Base-by-base conservation (phyloP, 2,797 vertebrate species). In the Sarcophilus harrisii region DNA sequence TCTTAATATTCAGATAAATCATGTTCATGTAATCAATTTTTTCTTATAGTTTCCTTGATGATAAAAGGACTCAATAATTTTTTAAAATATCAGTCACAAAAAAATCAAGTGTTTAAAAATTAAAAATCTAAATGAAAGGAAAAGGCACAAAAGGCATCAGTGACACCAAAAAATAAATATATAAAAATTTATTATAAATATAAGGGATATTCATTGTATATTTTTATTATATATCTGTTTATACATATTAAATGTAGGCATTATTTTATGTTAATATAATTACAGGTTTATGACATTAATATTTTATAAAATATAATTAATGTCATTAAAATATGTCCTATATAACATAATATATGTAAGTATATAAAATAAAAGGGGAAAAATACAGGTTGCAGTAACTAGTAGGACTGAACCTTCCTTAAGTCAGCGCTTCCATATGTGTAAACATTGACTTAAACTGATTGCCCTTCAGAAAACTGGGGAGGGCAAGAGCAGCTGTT, bases 391-490 rank as follows among this genome's bases (percentile, higher is more conserved):
- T 73, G 1, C 14, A 73, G 32, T 73, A 38, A 38, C 9, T 92
- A 87, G 3, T 5, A 89, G 90, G 60, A 95, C 18, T 2, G 3
- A 38, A 91, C 0, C 12, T 28, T 12, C 38, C 92, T 93, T 92
- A 93, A 81, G 6, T 89, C 89, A 73, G 92, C 94, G 16, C 58
- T 94, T 92, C 13, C 87, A 57, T 16, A n/a, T 58, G 18, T 24
- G 0, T 92, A n/a, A 94, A 91, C 3, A 49, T 89, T 21, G 6
- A 91, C 95, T 95, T 92, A 29, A 90, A 55, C 90, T 95, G 11
- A 90, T 93, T n/a, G 18, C n/a, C 18, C n/a, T 29, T 81, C n/a
- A 81, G 54, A 55, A 55, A 55, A 10, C 9, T 11, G 9, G 54
- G 54, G 54, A 55, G 54, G 54, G 54, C 54, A 11, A 55, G 54